Percentiles rank a stretch among this genome's conserved stretches.
Evolutionary conservation across 2,888 invertebrate genomes (phyloP).

Genomic region (Zaprionus lineosus): DNA sequence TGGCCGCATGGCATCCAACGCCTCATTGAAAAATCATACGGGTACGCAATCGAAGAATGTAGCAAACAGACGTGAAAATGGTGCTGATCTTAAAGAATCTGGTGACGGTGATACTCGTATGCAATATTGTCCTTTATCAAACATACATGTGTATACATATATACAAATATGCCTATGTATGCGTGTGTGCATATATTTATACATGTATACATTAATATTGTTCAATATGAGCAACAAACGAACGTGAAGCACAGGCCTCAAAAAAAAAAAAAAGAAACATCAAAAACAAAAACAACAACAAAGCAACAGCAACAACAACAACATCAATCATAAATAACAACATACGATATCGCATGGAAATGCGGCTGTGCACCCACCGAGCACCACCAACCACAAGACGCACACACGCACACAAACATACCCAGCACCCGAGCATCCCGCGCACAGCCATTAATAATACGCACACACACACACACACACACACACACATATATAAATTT

Average conservation of each 20-base stretch:
- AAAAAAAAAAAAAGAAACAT: not conserved
- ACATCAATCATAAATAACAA: conserved; percentile 7
- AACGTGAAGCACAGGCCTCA: conserved; percentile 65
- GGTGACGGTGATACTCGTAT: conserved; percentile 48
- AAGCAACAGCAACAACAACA: conserved; percentile 5
- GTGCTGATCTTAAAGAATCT: conserved; percentile 13
- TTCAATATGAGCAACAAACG: conserved; percentile 30
- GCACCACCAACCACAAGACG: conserved; percentile 7
- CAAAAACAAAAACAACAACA: conserved; percentile 6
- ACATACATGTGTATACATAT: conserved; percentile 1
- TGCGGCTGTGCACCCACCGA: conserved; percentile 12
- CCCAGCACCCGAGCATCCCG: conserved; percentile 28
- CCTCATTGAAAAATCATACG: conserved; percentile 37
- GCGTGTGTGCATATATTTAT: not conserved
- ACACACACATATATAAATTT: conserved; percentile 15
- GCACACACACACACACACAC: conserved; percentile 3
- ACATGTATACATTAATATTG: conserved; percentile 1
- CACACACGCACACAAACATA: conserved; percentile 19
- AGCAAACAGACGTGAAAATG: not conserved
- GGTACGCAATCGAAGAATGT: conserved; percentile 45
- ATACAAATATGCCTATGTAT: not conserved
- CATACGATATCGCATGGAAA: conserved; percentile 6
- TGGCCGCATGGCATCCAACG: conserved; percentile 22
- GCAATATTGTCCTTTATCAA: conserved; percentile 7
- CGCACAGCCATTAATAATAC: conserved; percentile 12